These are phyloP conservation scores for Diaprepes abbreviatus DNA, from an alignment of 2,888 invertebrate species.

Conservation along the genomic window DNA sequence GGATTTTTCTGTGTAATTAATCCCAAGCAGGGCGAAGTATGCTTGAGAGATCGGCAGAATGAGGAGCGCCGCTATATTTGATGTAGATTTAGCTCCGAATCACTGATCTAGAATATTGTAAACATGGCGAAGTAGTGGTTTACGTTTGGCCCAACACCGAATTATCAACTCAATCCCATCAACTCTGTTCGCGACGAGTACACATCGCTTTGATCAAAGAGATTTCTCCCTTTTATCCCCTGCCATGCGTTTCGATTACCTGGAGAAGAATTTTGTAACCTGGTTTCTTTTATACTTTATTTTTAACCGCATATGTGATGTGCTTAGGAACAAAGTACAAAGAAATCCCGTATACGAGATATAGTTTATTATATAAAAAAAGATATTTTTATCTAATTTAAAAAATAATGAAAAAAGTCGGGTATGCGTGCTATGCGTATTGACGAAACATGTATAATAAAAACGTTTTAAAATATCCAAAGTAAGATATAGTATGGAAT, in stretches of 20 bases:
- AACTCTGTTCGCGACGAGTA: slow-evolving; percentile 61
- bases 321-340: too few species aligned
- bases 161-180: slow-evolving; percentile 65
- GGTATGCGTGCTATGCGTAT: too few species aligned
- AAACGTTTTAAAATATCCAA: too few species aligned
- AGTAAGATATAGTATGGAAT: too few species aligned
- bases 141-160: slow-evolving; percentile 61
- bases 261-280: slow-evolving; percentile 38
- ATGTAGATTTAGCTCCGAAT: slow-evolving; percentile 61
- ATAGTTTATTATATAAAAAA: too few species aligned
- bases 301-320: background rate
- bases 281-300: slow-evolving; percentile 6
- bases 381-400: too few species aligned
- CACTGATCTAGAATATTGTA: slow-evolving; percentile 65
- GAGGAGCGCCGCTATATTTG: slow-evolving; percentile 53
- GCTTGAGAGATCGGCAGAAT: slow-evolving; percentile 27
- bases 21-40: slow-evolving; percentile 18
- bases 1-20: slow-evolving; percentile 48
- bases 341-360: too few species aligned
- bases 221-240: slow-evolving; percentile 42
- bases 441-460: too few species aligned
- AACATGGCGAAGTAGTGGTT: slow-evolving; percentile 62
- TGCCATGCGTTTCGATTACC: slow-evolving; percentile 62
- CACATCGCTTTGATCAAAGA: slow-evolving; percentile 65
- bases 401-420: too few species aligned